Percentiles rank a stretch among this genome's conserved stretches.
These are phyloP conservation scores for Eubucco bourcierii DNA, from an alignment of 2,113 vertebrate genomes.

Conservation along the genomic window DNA sequence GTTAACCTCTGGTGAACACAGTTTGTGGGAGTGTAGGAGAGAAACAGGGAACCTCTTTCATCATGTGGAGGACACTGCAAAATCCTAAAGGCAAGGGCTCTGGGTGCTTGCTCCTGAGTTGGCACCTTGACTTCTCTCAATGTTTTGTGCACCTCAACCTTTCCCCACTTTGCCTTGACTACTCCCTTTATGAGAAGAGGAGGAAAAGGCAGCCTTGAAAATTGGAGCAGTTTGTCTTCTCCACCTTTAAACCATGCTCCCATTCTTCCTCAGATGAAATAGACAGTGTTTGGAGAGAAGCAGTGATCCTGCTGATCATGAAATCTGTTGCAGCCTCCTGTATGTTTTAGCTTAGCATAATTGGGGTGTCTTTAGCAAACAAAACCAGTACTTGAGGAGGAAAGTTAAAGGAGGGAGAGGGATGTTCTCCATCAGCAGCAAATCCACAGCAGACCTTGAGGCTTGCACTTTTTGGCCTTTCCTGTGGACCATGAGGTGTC, in stretches of 20 bases:
- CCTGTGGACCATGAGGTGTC: neutral
- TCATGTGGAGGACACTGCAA: neutral
- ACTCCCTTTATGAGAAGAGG: neutral
- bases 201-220: neutral
- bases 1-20: neutral
- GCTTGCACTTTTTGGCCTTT: neutral
- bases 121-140: neutral
- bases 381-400: neutral
- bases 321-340: neutral
- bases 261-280: neutral
- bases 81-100: neutral
- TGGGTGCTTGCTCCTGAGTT: accelerated
- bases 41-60: constrained; percentile 33
- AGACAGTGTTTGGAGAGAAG: neutral
- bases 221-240: neutral
- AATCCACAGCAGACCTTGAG: neutral
- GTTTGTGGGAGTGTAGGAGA: neutral
- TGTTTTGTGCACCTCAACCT: accelerated
- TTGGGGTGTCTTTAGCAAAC: neutral
- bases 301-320: neutral
- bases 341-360: neutral
- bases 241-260: accelerated
- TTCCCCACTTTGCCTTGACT: neutral
- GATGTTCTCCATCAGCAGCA: neutral
- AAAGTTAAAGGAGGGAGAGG: neutral